Evolutionary conservation across 1,140 invertebrate species (phyloP).

Genomic region (Helicoverpa armigera): DNA sequence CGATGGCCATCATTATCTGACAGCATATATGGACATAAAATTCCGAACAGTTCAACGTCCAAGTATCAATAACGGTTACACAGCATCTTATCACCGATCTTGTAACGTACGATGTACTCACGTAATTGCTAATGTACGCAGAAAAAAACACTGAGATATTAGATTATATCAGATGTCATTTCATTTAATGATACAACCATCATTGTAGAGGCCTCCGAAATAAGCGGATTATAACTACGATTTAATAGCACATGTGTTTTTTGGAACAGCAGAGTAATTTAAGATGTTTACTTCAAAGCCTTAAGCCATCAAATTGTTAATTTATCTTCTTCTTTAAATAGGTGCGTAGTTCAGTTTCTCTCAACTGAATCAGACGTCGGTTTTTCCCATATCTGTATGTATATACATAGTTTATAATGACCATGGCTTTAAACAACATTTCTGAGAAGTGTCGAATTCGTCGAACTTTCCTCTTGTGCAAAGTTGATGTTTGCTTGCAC

Average conservation of each 20-base stretch:
- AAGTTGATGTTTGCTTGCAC: slow-evolving; percentile 51
- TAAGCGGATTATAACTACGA: slow-evolving; percentile 18
- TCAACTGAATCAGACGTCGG: slow-evolving; percentile 24
- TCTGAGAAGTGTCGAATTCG: slow-evolving; percentile 52
- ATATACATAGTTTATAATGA: slow-evolving; percentile 58
- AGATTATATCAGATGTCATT: slow-evolving; percentile 49
- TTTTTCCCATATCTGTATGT: slow-evolving; percentile 43
- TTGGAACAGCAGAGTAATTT: slow-evolving; percentile 1
- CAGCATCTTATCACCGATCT: slow-evolving; percentile 38
- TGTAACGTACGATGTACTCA: slow-evolving; percentile 8
- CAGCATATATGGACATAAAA: slow-evolving; percentile 36
- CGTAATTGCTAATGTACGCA: slow-evolving; percentile 48
- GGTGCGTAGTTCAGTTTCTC: slow-evolving; percentile 24
- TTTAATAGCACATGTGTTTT: neutral
- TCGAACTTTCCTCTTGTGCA: slow-evolving; percentile 53
- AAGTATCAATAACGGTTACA: slow-evolving; percentile 48
- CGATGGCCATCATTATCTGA: slow-evolving; percentile 24
- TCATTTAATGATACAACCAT: slow-evolving; percentile 40
- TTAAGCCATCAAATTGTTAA: slow-evolving; percentile 17
- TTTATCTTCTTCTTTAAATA: neutral
- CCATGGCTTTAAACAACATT: slow-evolving; percentile 51
- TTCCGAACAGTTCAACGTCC: slow-evolving; percentile 39
- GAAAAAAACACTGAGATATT: slow-evolving; percentile 46
- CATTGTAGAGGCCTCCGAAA: neutral
- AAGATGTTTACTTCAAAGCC: neutral